Percentiles rank a stretch among this genome's conserved stretches.
Conservation (phyloP, 2,888 invertebrate genomes). For the Apotomis betuletana region DNA sequence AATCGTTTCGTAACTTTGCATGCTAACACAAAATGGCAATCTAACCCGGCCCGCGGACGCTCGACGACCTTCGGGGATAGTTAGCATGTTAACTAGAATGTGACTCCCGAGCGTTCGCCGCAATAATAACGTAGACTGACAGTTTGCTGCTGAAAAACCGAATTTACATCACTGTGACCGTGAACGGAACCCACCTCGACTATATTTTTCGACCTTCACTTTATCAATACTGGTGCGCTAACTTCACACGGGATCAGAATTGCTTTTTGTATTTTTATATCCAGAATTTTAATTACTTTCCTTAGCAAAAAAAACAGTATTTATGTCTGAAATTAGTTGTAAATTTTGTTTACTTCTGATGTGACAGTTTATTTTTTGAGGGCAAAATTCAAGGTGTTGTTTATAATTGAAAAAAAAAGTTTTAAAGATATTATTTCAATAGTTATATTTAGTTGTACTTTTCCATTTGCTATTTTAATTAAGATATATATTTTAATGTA, state of each 20-base stretch:
- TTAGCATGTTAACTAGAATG: slow-evolving; percentile 29
- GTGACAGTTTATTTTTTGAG: slow-evolving; percentile 67
- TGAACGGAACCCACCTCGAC: slow-evolving; percentile 61
- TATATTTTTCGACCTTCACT: slow-evolving; percentile 76
- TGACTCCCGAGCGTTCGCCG: slow-evolving; percentile 16
- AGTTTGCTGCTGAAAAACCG: slow-evolving; percentile 40
- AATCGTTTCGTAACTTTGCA: slow-evolving; percentile 16
- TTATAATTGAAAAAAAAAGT: slow-evolving; percentile 66
- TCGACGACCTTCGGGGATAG: slow-evolving; percentile 33
- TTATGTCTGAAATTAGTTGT: slow-evolving; percentile 69
- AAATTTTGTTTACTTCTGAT: slow-evolving; percentile 67
- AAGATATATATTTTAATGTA: slow-evolving; percentile 83
- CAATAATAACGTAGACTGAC: slow-evolving; percentile 37
- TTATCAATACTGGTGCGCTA: slow-evolving; percentile 68
- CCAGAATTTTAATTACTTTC: slow-evolving; percentile 64
- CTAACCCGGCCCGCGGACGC: slow-evolving; percentile 21
- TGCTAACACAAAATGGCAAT: slow-evolving; percentile 30
- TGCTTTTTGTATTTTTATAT: slow-evolving; percentile 84
- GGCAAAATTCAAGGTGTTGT: slow-evolving; percentile 74
- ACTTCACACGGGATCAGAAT: slow-evolving; percentile 67
- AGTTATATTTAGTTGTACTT: slow-evolving; percentile 79
- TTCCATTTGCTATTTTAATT: slow-evolving; percentile 81
- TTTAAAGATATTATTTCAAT: slow-evolving; percentile 77
- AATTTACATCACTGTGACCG: slow-evolving; percentile 40
- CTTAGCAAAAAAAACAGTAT: slow-evolving; percentile 69